Conservation (phyloP, 1,140 invertebrate species). For the Brachionus plicatilis region DNA sequence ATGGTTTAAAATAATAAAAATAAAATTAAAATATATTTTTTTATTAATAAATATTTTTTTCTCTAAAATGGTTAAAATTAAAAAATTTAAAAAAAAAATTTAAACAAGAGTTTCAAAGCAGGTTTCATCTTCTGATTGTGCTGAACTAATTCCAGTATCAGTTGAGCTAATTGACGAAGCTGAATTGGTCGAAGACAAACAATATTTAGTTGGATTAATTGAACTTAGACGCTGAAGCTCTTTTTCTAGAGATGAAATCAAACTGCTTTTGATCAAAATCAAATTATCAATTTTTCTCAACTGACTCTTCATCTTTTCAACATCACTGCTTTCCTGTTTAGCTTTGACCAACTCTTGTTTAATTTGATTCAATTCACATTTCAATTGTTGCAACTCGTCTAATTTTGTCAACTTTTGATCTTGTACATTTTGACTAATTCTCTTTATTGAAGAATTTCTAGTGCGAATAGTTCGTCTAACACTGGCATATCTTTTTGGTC, state of each 20-base stretch:
- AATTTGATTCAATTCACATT: background rate
- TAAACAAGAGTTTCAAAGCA: conserved; percentile 26
- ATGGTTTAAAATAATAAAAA: background rate
- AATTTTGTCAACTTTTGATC: background rate
- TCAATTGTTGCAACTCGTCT: background rate
- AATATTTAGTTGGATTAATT: background rate
- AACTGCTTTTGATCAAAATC: background rate
- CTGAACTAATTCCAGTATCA: conserved; percentile 17
- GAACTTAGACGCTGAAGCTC: background rate
- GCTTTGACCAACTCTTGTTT: background rate
- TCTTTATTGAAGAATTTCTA: background rate
- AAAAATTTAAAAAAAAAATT: background rate
- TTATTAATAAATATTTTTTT: background rate
- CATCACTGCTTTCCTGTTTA: background rate
- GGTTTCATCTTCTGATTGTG: background rate
- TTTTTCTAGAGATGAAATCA: conserved; percentile 11
- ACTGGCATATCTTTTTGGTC: conserved; percentile 2
- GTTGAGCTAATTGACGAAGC: background rate
- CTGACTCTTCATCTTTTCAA: background rate
- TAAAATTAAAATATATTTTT: background rate
- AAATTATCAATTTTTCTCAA: background rate
- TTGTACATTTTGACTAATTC: background rate
- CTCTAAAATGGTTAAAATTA: background rate
- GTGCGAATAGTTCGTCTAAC: background rate
- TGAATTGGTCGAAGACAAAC: background rate